Base-by-base conservation (phyloP, 1,140 invertebrate genomes). In the Drosophila fuyamai region DNA sequence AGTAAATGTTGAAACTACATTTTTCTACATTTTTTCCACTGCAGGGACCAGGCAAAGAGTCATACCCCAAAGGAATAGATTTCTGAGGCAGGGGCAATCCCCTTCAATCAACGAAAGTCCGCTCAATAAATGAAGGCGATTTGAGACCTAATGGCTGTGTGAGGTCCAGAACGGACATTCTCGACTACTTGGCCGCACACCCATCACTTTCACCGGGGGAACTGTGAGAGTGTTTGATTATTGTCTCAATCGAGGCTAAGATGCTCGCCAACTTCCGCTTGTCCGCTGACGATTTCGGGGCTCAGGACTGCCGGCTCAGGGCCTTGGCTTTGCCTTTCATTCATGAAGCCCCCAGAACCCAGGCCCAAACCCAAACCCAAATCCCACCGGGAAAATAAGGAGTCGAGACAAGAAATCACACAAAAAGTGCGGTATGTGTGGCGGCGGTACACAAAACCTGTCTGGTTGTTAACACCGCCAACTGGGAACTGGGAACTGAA, bases 301-400 rank as follows among this genome's bases (percentile, higher is more conserved):
- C 55, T 62, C 48, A 46, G 47, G 55, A 32, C 13, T 60, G 18
- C 5, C n/a, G 16, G 44, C 38, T 12, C n/a, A 13, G 7, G 41
- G 27, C 51, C 38, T 43, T 47, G 76, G 76, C 67, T 85, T 84
- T 80, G 73, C 40, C 73, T 78, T 85, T 85, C 81, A 85, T 85
- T 85, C 81, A 85, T 85, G 81, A 85, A 81, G 73, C 73, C 59
- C 38, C 67, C 29, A 32, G n/a, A 32, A 4, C 29, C 29, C 72
- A 77, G 85, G 85, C 85, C 81, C 81, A 23, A 23, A 18, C 18
- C 18, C 29, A 29, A 32, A 32, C 29, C 29, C 72, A 81, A 85
- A 85, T 85, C 81, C 81, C 81, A 85, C 48, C 78, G 81, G 81
- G 74, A 85, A 85, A 85, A 85, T 85, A 85, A 85, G 78, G 61